phyloP scores from a whole-genome alignment of 37 sponge, comb jelly and placozoan genomes.

The Corticium candelabrum region DNA sequence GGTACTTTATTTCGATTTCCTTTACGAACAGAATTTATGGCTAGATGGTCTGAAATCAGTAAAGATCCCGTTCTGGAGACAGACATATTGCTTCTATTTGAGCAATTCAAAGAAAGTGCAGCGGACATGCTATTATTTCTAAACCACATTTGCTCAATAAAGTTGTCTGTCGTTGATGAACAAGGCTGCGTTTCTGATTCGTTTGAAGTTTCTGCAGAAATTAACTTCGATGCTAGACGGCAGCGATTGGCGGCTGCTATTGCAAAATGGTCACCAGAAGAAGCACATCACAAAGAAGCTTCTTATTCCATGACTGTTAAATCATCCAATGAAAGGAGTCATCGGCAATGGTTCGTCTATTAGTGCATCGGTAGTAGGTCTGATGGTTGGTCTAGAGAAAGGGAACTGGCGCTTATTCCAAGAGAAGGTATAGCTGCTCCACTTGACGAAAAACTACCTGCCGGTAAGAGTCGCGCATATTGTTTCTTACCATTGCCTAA shows the following conservation, averaged over 20 bases:
- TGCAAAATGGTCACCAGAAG: too few species aligned
- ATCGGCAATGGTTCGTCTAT: not conserved
- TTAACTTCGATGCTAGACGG: not conserved
- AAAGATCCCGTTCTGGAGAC: not conserved
- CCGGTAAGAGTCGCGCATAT: constrained; percentile 27
- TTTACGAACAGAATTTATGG: not conserved
- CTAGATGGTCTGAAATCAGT: not conserved
- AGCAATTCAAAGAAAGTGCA: not conserved
- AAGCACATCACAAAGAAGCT: not conserved
- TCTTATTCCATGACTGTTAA: not conserved
- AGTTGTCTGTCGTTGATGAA: not conserved
- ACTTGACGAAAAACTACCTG: not conserved
- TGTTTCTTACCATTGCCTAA: constrained; percentile 68
- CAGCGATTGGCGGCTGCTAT: not conserved
- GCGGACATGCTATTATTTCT: not conserved
- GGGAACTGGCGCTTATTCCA: not conserved
- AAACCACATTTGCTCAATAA: not conserved
- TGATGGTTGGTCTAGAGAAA: not conserved
- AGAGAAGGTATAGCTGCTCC: constrained; percentile 12
- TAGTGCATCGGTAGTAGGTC: not conserved
- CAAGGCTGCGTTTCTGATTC: not conserved
- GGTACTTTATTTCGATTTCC: not conserved
- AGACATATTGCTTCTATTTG: not conserved
- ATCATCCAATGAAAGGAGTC: not conserved
- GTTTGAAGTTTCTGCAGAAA: not conserved